Evolutionary conservation across 2,888 invertebrate species (phyloP).

Genomic region (Orthonevra nobilis): DNA sequence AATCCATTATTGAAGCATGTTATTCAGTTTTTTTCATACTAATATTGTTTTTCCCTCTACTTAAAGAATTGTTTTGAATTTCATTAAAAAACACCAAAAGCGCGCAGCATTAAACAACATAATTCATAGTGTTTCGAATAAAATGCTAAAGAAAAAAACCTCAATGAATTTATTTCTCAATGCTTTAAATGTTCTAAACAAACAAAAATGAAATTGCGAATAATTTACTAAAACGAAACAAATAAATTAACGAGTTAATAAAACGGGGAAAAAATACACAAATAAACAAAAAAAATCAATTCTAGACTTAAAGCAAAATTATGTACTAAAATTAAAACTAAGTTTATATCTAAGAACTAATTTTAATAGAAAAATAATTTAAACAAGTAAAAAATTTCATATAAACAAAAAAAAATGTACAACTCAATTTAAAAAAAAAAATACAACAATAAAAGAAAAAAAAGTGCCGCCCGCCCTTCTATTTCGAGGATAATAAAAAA

Average conservation of each 20-base stretch:
- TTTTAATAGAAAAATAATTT: conserved; percentile 56
- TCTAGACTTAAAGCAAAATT: conserved; percentile 63
- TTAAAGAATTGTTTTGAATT: not conserved
- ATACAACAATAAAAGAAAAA: conserved; percentile 44
- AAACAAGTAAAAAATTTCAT: conserved; percentile 57
- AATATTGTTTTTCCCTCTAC: not conserved
- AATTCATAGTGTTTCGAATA: conserved; percentile 15
- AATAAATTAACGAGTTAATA: conserved; percentile 27
- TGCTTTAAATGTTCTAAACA: conserved; percentile 68
- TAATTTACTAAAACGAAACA: conserved; percentile 26
- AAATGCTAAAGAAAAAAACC: conserved; percentile 24
- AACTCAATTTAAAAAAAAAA: conserved; percentile 59
- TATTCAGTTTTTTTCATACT: not conserved
- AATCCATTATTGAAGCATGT: conserved; percentile 7
- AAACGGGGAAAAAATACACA: conserved; percentile 17
- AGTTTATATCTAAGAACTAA: conserved; percentile 67
- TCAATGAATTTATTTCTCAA: conserved; percentile 64
- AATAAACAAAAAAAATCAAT: conserved; percentile 52
- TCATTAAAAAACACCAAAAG: not conserved
- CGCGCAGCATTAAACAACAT: not conserved
- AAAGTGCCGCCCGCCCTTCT: conserved; percentile 65
- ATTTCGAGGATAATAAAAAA: conserved; percentile 45
- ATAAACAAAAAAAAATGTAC: conserved; percentile 62
- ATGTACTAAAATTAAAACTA: conserved; percentile 65
- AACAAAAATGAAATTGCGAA: conserved; percentile 20